Base-by-base conservation (phyloP, 2,888 invertebrate genomes). In the Scaptomyza caliginosa region DNA sequence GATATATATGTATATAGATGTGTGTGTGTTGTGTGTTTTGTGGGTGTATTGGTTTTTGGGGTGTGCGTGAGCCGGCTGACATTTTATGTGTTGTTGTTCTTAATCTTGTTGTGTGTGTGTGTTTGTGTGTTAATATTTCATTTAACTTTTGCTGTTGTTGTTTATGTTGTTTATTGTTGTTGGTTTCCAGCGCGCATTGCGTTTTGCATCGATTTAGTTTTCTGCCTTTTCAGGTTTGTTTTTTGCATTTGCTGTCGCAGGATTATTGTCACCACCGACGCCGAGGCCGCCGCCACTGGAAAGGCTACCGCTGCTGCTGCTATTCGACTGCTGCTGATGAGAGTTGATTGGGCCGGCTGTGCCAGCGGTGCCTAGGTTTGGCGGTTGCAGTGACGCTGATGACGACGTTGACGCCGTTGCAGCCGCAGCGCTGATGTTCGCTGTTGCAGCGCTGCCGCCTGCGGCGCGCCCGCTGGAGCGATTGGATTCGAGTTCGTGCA, bases 401-500 rank as follows among this genome's bases (percentile, higher is more conserved):
- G 79, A 65, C 67, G 73, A 74, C 62, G 81, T 74, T 70, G 78
- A 66, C 64, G 71, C 68, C 72, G 71, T 73, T 64, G 81, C 74
- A 48, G 73, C 59, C 23, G 76, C 46, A 55, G 71, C 65, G 43
- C 71, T 75, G 46, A 68, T 75, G 66, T 63, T 74, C 62, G 82
- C 71, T 68, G 89, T 75, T 71, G 85, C 81, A 67, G 74, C 81
- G 81, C 83, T 86, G 62, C 86, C 88, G 76, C 84, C 88, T 68
- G 87, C 78, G 78, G 90, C 70, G 64, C 86, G 87, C 83, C 88
- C 88, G 81, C 86, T 90, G 76, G 90, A 88, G 86, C 91, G 90
- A 92, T 93, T 93, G 91, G 96, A 93, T 94, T 97, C 97, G 93
- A 98, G 94, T 93, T 97, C 97, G 90, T 95, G 95, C 92, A 98